phyloP scores from a whole-genome alignment of 2,888 invertebrate genomes.

The Stramonita haemastoma region DNA sequence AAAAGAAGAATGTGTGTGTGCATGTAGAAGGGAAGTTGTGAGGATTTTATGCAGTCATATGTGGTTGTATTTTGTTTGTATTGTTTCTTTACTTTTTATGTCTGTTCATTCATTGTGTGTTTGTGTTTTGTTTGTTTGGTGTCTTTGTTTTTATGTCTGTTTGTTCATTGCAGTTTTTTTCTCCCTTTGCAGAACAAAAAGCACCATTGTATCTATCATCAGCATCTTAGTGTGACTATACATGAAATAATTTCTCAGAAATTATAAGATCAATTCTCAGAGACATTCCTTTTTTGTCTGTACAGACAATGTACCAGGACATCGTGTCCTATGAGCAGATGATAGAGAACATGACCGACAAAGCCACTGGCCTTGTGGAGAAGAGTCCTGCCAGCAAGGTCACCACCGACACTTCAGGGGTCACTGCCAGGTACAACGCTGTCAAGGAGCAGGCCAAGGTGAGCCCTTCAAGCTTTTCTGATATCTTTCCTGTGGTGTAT shows the following conservation, averaged over 20 bases:
- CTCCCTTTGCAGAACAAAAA: not conserved
- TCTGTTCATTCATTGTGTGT: too few relatives aligned
- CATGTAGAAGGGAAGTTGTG: too few relatives aligned
- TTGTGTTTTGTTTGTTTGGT: too few relatives aligned
- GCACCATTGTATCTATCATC: too few relatives aligned
- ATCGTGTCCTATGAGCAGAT: slow-evolving; percentile 97
- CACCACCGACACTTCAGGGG: slow-evolving; percentile 85
- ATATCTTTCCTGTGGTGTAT: not conserved
- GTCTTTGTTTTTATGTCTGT: not conserved
- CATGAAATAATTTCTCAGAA: too few relatives aligned
- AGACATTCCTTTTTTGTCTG: not conserved
- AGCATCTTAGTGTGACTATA: too few relatives aligned
- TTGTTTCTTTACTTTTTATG: too few relatives aligned
- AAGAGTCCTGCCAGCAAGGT: slow-evolving; percentile 83
- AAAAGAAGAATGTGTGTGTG: too few relatives aligned
- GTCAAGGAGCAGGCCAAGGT: slow-evolving; percentile 89
- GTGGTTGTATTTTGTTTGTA: too few relatives aligned
- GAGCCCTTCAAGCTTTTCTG: not conserved
- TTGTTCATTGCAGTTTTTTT: not conserved
- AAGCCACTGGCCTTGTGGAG: slow-evolving; percentile 94
- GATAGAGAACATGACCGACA: slow-evolving; percentile 95
- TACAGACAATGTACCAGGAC: slow-evolving; percentile 92
- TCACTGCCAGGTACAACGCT: slow-evolving; percentile 92
- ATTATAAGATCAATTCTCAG: too few relatives aligned
- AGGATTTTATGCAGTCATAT: too few relatives aligned